Base-by-base conservation (phyloP, 2,113 vertebrate species). In the Nycticebus coucang region DNA sequence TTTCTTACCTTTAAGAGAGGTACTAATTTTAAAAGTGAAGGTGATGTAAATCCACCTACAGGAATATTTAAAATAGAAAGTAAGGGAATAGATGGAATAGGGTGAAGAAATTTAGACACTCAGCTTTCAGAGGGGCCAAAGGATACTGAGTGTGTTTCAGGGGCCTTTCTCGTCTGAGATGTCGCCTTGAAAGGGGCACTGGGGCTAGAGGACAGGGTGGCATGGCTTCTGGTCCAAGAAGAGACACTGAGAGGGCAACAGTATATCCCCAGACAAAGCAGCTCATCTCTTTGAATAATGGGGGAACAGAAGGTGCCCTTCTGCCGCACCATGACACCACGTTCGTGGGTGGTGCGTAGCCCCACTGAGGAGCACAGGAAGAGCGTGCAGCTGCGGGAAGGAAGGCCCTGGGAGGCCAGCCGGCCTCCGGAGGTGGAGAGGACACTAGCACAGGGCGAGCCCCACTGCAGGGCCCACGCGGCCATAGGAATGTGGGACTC, bases 21-120 rank as follows among this genome's bases (percentile, higher is more conserved):
- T 91, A 62, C 95, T 96, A 87, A 95, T 97, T 96, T 97, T 97
- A 97, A 97, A 97, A 97, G 88, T 77, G 60, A 97, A 89, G 83
- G 83, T 96, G 93, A 96, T 96, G 93, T 75, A 95, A 91, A 95
- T 78, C 97, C 94, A 97, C 97, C 97, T 96, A 96, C 96, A 91
- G 93, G 64, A 97, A 89, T 74, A 95, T 80, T 95, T 92, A 95
- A 97, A 97, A 97, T 97, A 96, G 96, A 96, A 96, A 89, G 59
- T 64, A 89, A 91, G 55, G 87, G 45, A 92, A 79, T 24, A 94
- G 80, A 69, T 80, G 75, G 57, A 96, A 77, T 28, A 50, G 55
- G 53, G n/a, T 79, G 37, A 60, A 93, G 55, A 91, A 83, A 41
- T 82, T 68, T 53, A 96, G 89, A 96, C 13, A 93, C 71, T 79